These are phyloP conservation scores for Peromyscus maniculatus DNA, from an alignment of 2,113 vertebrate species.

Conservation along the genomic window DNA sequence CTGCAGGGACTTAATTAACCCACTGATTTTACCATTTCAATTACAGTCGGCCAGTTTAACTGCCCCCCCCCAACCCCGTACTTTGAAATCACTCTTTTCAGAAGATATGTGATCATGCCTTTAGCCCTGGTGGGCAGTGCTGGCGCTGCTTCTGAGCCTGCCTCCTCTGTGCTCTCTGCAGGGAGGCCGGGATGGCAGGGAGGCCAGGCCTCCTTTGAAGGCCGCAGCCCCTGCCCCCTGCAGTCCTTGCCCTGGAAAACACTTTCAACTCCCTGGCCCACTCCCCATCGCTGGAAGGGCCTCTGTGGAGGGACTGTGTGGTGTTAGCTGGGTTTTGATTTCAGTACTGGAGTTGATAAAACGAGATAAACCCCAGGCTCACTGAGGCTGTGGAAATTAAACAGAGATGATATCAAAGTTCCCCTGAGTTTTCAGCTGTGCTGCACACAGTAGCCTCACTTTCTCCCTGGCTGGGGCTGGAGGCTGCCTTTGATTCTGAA, in stretches of 20 bases:
- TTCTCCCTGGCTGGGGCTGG: conserved; percentile 67
- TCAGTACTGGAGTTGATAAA: conserved; percentile 79
- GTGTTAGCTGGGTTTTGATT: conserved; percentile 78
- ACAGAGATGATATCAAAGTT: conserved; percentile 84
- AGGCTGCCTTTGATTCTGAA: conserved; percentile 82
- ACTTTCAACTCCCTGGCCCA: conserved; percentile 51
- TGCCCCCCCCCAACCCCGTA: not conserved
- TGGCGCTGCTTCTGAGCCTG: not conserved
- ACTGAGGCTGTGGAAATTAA: conserved; percentile 76
- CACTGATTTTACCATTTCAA: conserved; percentile 70
- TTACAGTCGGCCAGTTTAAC: conserved; percentile 12
- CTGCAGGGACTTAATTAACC: conserved; percentile 76
- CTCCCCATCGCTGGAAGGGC: conserved; percentile 17
- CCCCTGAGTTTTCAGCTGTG: conserved; percentile 77
- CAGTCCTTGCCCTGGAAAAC: not conserved
- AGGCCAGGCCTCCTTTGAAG: conserved; percentile 65
- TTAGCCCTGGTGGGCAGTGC: not conserved
- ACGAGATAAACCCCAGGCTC: conserved; percentile 78
- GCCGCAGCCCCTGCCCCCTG: conserved; percentile 5
- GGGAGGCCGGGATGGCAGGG: not conserved
- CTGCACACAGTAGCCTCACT: conserved; percentile 71
- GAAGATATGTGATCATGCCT: conserved; percentile 38
- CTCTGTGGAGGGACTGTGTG: not conserved
- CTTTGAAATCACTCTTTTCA: conserved; percentile 70
- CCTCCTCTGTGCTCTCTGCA: not conserved